These are phyloP conservation scores for Drosophila nikananu DNA, from an alignment of 1,140 invertebrate species.

Conservation along the genomic window DNA sequence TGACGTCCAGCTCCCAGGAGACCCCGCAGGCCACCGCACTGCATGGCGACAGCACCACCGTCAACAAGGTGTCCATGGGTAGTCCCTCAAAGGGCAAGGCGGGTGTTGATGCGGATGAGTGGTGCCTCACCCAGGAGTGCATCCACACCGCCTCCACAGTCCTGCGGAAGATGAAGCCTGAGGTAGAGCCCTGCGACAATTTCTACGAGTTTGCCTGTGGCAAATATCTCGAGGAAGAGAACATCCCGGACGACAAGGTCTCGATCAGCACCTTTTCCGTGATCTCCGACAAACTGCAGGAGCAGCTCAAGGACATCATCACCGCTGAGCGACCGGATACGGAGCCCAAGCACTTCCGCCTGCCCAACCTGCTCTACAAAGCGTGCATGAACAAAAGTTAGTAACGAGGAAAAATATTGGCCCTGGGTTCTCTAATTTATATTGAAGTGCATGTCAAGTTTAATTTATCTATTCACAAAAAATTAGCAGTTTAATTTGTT, in stretches of 20 bases:
- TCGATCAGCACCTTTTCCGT: conserved; percentile 92
- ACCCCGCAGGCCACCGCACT: conserved; percentile 66
- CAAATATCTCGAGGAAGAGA: conserved; percentile 89
- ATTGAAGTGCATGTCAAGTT: neutral
- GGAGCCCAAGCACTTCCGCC: conserved; percentile 90
- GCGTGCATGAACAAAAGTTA: conserved; percentile 95
- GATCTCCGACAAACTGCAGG: conserved; percentile 92
- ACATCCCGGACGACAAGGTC: conserved; percentile 93
- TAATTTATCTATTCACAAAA: neutral
- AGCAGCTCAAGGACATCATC: conserved; percentile 91
- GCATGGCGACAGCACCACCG: conserved; percentile 47
- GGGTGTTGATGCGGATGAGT: conserved; percentile 51
- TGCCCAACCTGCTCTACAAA: conserved; percentile 92
- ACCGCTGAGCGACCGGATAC: conserved; percentile 88
- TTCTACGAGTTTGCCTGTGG: conserved; percentile 95
- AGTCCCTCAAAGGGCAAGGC: conserved; percentile 35
- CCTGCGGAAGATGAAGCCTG: conserved; percentile 90
- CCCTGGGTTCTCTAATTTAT: neutral
- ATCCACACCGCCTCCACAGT: conserved; percentile 91
- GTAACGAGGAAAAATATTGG: conserved; percentile 57
- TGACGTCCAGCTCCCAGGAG: conserved; percentile 1
- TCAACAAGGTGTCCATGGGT: conserved; percentile 56
- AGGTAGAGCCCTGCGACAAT: conserved; percentile 94
- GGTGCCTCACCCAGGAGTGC: conserved; percentile 89
- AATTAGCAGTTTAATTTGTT: neutral